Percentiles rank a stretch among this genome's conserved stretches.
These are phyloP conservation scores for Gerosis bhagava DNA, from an alignment of 2,888 invertebrate genomes.

Conservation along the genomic window DNA sequence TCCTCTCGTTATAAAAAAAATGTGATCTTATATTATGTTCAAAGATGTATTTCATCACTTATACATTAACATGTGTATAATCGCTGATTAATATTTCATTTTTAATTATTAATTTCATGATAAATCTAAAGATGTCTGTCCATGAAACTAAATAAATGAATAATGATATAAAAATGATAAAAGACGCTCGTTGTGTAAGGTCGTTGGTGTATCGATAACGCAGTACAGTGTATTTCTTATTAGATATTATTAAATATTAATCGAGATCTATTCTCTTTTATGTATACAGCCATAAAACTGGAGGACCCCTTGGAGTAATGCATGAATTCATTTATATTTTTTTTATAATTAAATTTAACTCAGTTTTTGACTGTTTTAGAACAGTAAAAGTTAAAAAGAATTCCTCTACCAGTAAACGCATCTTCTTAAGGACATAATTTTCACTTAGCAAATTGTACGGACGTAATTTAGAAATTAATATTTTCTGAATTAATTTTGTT, in stretches of 20 bases:
- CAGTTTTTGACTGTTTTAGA: too few species aligned
- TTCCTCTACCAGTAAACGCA: too few species aligned
- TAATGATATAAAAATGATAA: constrained; percentile 4
- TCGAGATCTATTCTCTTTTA: constrained; percentile 11
- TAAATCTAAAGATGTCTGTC: constrained; percentile 11
- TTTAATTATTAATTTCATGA: too few species aligned
- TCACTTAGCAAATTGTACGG: too few species aligned
- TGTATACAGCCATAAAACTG: constrained; percentile 7
- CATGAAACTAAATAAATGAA: too few species aligned
- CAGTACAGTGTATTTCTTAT: constrained; percentile 10
- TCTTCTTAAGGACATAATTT: too few species aligned
- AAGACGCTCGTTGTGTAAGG: background rate
- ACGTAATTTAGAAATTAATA: too few species aligned
- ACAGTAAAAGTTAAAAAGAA: too few species aligned
- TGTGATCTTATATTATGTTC: constrained; percentile 25
- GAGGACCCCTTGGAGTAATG: constrained; percentile 11
- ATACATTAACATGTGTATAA: constrained; percentile 11
- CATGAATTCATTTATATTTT: too few species aligned
- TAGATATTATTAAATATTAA: constrained; percentile 10
- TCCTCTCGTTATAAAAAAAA: constrained; percentile 19
- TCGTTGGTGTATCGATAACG: constrained; percentile 8
- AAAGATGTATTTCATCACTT: constrained; percentile 20
- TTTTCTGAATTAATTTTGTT: too few species aligned
- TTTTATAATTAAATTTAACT: too few species aligned
- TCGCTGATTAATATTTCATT: constrained; percentile 1